These are phyloP conservation scores for Brachyistius frenatus DNA, from an alignment of 2,113 vertebrate genomes.

Conservation along the genomic window DNA sequence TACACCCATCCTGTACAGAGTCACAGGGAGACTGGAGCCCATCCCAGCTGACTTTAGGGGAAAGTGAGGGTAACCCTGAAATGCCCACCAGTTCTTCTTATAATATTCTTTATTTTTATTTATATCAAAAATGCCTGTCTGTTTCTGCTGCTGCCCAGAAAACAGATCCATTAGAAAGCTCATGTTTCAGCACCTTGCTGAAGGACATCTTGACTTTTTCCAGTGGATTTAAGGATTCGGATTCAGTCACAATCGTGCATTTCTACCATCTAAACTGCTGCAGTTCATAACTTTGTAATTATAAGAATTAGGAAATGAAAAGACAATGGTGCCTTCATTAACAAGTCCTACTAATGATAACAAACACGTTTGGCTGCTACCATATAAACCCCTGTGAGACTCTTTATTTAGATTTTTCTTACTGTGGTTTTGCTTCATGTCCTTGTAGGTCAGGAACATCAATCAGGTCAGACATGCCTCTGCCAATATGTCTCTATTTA, in stretches of 20 bases:
- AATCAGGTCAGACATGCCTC: constrained; percentile 46
- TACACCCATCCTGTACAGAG: too few relatives aligned
- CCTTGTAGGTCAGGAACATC: constrained; percentile 33
- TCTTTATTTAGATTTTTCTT: neutral
- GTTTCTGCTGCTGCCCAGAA: neutral
- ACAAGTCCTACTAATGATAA: too few relatives aligned
- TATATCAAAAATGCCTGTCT: constrained; percentile 7
- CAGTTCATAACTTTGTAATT: neutral
- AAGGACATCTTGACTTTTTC: constrained; percentile 16
- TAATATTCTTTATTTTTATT: neutral
- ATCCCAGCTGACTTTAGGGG: too few relatives aligned
- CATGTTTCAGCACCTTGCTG: constrained; percentile 20
- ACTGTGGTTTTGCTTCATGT: constrained; percentile 26
- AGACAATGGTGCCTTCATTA: too few relatives aligned
- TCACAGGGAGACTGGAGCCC: too few relatives aligned
- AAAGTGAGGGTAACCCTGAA: too few relatives aligned
- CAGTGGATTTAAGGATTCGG: constrained; percentile 5
- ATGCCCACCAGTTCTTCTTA: neutral
- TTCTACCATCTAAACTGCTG: neutral
- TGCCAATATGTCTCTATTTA: constrained; percentile 52
- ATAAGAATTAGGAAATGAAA: neutral
- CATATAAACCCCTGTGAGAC: neutral
- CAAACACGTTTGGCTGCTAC: neutral
- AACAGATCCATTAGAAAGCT: constrained; percentile 1
- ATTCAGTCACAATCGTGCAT: neutral